Percentiles rank a stretch among this genome's conserved stretches.
Conservation (phyloP, 2,888 invertebrate species). For the Ptilodon capucinus region DNA sequence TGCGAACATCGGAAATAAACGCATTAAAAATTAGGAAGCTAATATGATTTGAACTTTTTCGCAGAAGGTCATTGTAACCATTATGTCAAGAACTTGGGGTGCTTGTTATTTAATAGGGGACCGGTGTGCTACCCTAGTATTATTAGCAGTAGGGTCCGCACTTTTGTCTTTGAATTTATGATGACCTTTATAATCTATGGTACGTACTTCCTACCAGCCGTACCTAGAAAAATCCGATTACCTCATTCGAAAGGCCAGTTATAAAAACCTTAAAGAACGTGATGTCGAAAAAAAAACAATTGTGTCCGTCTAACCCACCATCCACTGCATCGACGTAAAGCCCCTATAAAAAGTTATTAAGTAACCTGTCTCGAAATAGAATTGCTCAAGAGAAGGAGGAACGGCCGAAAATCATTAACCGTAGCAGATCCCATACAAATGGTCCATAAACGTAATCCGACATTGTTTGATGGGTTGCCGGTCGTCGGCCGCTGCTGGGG, state of each 20-base stretch:
- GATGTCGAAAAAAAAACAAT: neutral
- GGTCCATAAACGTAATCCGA: constrained; percentile 74
- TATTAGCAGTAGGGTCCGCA: constrained; percentile 48
- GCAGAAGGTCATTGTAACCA: constrained; percentile 39
- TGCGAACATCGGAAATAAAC: constrained; percentile 30
- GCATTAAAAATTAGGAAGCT: constrained; percentile 2
- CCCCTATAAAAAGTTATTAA: constrained; percentile 54
- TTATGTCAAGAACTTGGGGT: constrained; percentile 51
- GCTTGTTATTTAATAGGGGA: constrained; percentile 54
- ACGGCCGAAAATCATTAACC: constrained; percentile 68
- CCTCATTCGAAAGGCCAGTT: too few species aligned
- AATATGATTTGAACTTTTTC: constrained; percentile 34
- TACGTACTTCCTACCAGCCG: neutral
- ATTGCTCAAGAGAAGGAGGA: constrained; percentile 53
- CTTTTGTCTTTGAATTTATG: constrained; percentile 30
- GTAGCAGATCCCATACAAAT: constrained; percentile 74
- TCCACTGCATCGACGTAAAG: constrained; percentile 7
- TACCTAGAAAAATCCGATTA: too few species aligned
- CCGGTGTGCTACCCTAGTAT: constrained; percentile 42
- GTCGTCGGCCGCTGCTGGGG: constrained; percentile 42
- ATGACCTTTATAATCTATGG: constrained; percentile 5
- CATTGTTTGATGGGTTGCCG: constrained; percentile 66
- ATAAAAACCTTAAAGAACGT: too few species aligned
- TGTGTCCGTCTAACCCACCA: neutral
- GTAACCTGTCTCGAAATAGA: constrained; percentile 52